Evolutionary conservation across 2,797 vertebrate species (phyloP).

Genomic region (Ceyx erithaca): DNA sequence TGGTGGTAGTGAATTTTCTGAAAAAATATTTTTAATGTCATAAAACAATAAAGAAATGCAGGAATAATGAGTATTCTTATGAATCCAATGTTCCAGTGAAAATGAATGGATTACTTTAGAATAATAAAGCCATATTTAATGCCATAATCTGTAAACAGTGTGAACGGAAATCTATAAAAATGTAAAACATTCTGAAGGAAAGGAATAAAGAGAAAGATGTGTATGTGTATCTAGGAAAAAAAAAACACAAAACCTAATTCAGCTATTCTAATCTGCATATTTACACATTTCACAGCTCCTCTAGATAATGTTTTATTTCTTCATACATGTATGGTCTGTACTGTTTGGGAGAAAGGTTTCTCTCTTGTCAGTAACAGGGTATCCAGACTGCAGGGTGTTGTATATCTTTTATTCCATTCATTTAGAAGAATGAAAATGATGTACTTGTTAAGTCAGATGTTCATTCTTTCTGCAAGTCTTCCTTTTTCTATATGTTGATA

Average conservation of each 20-base stretch:
- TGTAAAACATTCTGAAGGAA: rapidly evolving
- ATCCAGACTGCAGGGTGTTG: not conserved
- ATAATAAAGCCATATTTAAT: not conserved
- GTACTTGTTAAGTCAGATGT: not conserved
- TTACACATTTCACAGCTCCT: not conserved
- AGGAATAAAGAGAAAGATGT: not conserved
- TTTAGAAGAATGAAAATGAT: not conserved
- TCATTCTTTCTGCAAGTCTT: not conserved
- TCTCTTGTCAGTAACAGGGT: not conserved
- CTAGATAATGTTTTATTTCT: not conserved
- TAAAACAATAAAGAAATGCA: not conserved
- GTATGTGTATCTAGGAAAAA: not conserved
- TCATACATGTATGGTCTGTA: not conserved
- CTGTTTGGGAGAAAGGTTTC: not conserved
- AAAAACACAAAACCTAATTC: not conserved
- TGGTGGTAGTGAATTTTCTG: not conserved
- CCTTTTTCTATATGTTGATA: not conserved
- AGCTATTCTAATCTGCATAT: not conserved
- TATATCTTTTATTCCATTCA: not conserved
- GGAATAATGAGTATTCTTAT: not conserved
- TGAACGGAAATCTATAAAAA: not conserved
- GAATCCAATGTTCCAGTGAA: not conserved
- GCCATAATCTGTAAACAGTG: not conserved
- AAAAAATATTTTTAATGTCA: not conserved
- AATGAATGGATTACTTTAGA: not conserved